A percentile compares a stretch with the other conserved stretches of the same genome.
phyloP scores from a whole-genome alignment of 2,888 invertebrate genomes.

The Drosophila eohydei region DNA sequence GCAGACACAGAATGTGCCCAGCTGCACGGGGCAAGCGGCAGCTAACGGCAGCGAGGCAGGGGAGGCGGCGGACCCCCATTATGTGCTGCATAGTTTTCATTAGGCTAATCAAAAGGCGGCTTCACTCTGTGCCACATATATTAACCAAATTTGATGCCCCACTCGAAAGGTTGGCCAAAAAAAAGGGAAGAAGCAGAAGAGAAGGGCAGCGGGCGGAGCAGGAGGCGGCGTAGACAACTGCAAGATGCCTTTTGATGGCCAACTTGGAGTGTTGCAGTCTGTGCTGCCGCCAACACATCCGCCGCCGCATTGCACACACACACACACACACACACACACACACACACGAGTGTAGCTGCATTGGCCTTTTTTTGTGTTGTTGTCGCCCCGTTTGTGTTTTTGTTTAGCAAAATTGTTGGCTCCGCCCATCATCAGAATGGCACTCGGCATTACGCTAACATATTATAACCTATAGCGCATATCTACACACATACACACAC shows the following conservation, averaged over 20 bases:
- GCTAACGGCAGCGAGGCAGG: neutral
- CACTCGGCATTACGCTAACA: conserved; percentile 80
- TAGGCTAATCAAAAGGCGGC: conserved; percentile 76
- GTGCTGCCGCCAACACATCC: conserved; percentile 66
- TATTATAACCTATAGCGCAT: conserved; percentile 72
- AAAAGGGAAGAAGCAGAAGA: conserved; percentile 15
- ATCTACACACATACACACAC: conserved; percentile 43
- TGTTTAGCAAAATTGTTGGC: conserved; percentile 80
- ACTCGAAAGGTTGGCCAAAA: conserved; percentile 30
- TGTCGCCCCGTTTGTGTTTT: conserved; percentile 62
- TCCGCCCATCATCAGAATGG: conserved; percentile 81
- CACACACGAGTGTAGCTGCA: conserved; percentile 49
- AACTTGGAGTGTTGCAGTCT: conserved; percentile 60
- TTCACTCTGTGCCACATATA: conserved; percentile 57
- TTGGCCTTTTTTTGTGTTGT: conserved; percentile 61
- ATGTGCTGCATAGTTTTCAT: conserved; percentile 74
- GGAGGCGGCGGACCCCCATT: conserved; percentile 21
- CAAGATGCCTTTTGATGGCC: conserved; percentile 72
- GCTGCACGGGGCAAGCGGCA: conserved; percentile 4
- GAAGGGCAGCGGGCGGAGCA: neutral
- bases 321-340: conserved; percentile 1
- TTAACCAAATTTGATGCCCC: conserved; percentile 72
- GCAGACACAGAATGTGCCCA: conserved; percentile 45
- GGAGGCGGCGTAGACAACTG: conserved; percentile 16
- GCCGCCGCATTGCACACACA: conserved; percentile 60